Conservation (phyloP, 2,113 vertebrate genomes). For the Lynx canadensis region DNA sequence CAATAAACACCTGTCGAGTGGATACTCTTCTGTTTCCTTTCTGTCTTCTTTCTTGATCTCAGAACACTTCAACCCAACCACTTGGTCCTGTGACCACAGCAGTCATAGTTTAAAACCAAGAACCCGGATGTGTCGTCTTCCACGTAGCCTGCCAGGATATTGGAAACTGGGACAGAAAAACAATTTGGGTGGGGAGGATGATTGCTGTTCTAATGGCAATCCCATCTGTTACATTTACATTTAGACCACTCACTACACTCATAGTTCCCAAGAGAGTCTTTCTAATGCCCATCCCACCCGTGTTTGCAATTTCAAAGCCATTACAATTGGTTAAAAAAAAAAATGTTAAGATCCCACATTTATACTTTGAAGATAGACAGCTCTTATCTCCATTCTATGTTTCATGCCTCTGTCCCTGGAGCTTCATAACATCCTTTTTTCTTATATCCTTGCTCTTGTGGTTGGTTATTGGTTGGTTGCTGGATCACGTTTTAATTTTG, state of each 20-base stretch:
- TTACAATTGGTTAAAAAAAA: conserved; percentile 55
- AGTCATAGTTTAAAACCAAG: not conserved
- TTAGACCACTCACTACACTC: not conserved
- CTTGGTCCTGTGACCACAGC: not conserved
- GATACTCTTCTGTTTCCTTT: not conserved
- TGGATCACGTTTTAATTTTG: conserved; percentile 14
- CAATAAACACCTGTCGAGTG: not conserved
- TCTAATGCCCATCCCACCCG: conserved; percentile 6
- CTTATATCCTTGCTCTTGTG: not conserved
- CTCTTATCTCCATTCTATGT: not conserved
- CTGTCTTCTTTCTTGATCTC: not conserved
- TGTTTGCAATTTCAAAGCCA: conserved; percentile 48
- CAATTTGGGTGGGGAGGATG: not conserved
- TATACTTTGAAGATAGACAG: not conserved
- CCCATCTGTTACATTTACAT: conserved; percentile 47
- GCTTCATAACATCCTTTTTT: not conserved
- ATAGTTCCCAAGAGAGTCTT: conserved; percentile 16
- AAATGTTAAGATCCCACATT: conserved; percentile 18
- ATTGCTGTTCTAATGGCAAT: conserved; percentile 39
- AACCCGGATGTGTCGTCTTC: not conserved
- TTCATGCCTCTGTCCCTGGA: not conserved
- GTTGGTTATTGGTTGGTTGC: not conserved
- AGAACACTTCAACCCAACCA: not conserved
- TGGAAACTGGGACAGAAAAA: conserved; percentile 43
- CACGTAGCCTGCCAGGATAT: not conserved